Evolutionary conservation across 2,888 invertebrate species (phyloP), one percentile per base, ranked within the genome.

Genomic region (Ceramica pisi): DNA sequence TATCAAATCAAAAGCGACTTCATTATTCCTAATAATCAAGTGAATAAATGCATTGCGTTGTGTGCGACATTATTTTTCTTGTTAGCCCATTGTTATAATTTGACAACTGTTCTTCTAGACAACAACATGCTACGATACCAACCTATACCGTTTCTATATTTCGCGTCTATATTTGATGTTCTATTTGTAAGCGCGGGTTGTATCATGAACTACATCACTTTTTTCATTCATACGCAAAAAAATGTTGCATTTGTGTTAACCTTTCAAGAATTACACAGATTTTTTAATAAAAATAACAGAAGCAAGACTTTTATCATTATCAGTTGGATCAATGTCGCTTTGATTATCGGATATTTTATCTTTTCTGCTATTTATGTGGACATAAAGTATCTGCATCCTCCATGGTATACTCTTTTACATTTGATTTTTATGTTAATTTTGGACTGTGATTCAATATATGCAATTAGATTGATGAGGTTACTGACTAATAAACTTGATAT

Each of bases 381-480:
- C 8, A 38, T 55, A 5, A 0, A 9, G 12, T 31, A 64, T 14
- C 8, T 55, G 2, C 12, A 35, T 19, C 19, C 64, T 1, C 51
- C 73, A 10, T 59, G 48, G 31, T 6, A 44, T 53, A 21, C 55
- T 4, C n/a, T 41, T 12, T n/a, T 51, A 2, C 19, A 26, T 6
- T 0, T 59, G 0, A 46, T 64, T 0, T 10, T 50, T 31, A 12
- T 65, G 16, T 9, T 71, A 8, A 21, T 16, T 57, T 63, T 73
- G 21, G 81, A 81, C n/a, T 5, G 50, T 16, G 75, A 78, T 53
- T 23, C 50, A 5, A n/a, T 81, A 10, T 81, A 71, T 55, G 71
- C 71, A 2, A 62, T 59, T 1, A 41, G 71, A 16, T 35, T 72
- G 3, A 73, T 81, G 8, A 64, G 41, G 8, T 46, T 81, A 1